Base-by-base conservation (phyloP, 2,888 invertebrate species). In the Morpho deidamia region DNA sequence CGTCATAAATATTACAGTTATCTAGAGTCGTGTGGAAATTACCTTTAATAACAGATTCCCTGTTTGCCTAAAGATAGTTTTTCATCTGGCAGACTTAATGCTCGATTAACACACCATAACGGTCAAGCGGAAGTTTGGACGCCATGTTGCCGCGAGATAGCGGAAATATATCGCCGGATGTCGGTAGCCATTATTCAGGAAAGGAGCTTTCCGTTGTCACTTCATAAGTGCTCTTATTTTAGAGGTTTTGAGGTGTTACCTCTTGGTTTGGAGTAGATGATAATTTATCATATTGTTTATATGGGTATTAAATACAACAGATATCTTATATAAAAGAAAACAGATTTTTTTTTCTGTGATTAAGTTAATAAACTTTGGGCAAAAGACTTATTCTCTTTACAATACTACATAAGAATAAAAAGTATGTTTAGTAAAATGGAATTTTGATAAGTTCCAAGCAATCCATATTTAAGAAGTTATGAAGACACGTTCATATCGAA, bases 141-240 rank as follows among this genome's bases (percentile, higher is more conserved):
- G 83, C 85, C 84, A 83, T 81, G 76, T 78, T 83, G 84, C 76
- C 73, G 73, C 71, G 69, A 83, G 88, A 88, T 88, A 88, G 84
- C 83, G 86, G 87, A 87, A 88, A 88, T 87, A 88, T 87, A 88
- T 87, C 81, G 73, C 83, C 80, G 88, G 88, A 85, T 81, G 84
- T 81, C 69, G 74, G 75, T 71, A 68, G 72, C 83, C 81, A 87
- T 88, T 88, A 87, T 85, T 87, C 81, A 86, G 81, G 77, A 82
- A 83, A 78, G 83, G 78, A 78, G 72, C 70, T 72, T 82, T 81
- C 81, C 79, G 81, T 78, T 80, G 83, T 79, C 83, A 78, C 74
- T 81, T 76, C 78, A 79, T 78, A 79, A 77, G 77, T 69, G 76
- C 70, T 74, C 75, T 83, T 83, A 83, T 84, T 85, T 67, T 51